Base-by-base conservation (phyloP, 2,888 invertebrate species). In the Julus scandinavius region DNA sequence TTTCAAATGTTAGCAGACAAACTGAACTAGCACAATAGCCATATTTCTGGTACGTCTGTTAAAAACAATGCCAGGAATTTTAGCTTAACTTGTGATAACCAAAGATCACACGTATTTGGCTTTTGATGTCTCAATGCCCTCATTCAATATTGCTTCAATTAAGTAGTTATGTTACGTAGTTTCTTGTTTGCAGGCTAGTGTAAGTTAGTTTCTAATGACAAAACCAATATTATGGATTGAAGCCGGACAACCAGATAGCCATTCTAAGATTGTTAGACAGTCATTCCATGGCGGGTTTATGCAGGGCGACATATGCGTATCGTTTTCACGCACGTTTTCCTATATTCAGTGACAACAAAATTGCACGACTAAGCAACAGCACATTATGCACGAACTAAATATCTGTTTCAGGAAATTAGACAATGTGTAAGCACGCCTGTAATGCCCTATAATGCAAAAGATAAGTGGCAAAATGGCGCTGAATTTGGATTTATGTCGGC, bases 371-470 rank as follows among this genome's bases (percentile, higher is more conserved):
- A 63, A 63, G 63, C 63, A 6, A 63, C n/a, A 6, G 5, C 2
- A 29, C 29, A 72, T 72, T 72, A 72, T 72, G 72, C 72, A 72
- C 72, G 20, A 29, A 9, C 72, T 11, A 29, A 72, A 72, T 72
- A 72, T 72, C 72, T 72, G 72, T 72, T 72, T 20, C 72, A 20
- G 72, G 72, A 72, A 72, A 72, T 72, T 20, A 72, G 72, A 72
- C 72, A 72, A 72, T 72, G 72, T 72, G 72, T 72, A 72, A 72
- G 72, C 72, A 72, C 72, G 72, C 72, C 72, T 72, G 72, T 72
- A 72, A 72, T 72, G 72, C 72, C 72, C 72, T 72, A 29, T 72
- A 72, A 72, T 29, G 72, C 6, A 72, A 72, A 72, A 72, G 72
- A 72, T 72, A 72, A 72, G 72, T 72, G 72, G 72, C 20, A 72